Base-by-base conservation (phyloP, 2,113 vertebrate genomes). In the Stictonetta naevosa region DNA sequence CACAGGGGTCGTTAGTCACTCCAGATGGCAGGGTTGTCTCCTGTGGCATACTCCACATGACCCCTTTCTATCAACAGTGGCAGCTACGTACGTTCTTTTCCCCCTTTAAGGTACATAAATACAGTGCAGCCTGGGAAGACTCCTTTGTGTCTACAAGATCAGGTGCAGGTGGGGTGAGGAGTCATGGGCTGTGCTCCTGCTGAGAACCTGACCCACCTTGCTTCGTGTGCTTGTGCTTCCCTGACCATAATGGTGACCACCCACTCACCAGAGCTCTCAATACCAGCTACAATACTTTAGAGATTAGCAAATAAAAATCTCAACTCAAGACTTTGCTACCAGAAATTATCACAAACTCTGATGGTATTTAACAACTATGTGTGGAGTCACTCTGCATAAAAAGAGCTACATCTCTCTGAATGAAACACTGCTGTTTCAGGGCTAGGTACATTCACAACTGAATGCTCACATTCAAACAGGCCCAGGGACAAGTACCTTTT, bases 211-310 rank as follows among this genome's bases (percentile, higher is more conserved):
- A 38, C 36, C 0, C 46, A 17, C 1, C 1, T 8, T 22, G 60
- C 72, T 55, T 10, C 1, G 6, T 0, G 6, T 2, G 23, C 14
- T 63, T 48, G 15, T 25, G 6, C 0, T 10, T 4, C 36, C 14
- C 44, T 33, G 62, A 4, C 4, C 0, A 0, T 10, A 23, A 16
- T 0, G 9, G 40, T 0, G 4, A 46, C 26, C 25, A 0, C 73
- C 29, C 25, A 0, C 76, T 78, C 9, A 7, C 58, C 11, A 1
- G 2, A 75, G 62, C 52, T 38, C 62, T 76, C 77, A 2, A 59
- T 22, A 2, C 0, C 0, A 3, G 25, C 85, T 76, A 64, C 36
- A 48, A 86, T 82, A 26, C 53, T 33, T 13, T 10, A 29, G 48
- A 52, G 28, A 33, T 68, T 20, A 53, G 75, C 34, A 77, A 60